Conservation (phyloP, 2,797 vertebrate species). For the Danio albolineatus region DNA sequence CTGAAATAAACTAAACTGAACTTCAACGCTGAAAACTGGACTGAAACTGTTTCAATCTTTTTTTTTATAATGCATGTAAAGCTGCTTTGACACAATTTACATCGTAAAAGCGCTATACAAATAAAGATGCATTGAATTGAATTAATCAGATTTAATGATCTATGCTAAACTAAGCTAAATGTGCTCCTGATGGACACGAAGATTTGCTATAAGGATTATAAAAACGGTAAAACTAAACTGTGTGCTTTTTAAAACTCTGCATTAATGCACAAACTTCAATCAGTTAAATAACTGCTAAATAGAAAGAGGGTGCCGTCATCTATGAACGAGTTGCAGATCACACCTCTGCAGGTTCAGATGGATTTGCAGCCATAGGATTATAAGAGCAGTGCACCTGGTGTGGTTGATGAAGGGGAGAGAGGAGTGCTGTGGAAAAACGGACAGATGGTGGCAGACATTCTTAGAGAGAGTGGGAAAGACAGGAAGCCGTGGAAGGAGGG, state of each 20-base stretch:
- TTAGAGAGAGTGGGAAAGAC: constrained; percentile 44
- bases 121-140: no score
- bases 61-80: no score
- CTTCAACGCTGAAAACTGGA: no score
- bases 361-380: constrained; percentile 40
- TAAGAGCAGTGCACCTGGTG: constrained; percentile 49
- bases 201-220: no score
- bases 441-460: constrained; percentile 58
- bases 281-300: background rate
- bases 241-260: constrained; percentile 28
- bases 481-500: constrained; percentile 39
- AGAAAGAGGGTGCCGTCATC: constrained; percentile 16
- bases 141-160: no score
- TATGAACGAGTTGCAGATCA: constrained; percentile 2
- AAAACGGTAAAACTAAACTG: no score
- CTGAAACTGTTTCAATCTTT: no score
- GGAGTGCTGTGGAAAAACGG: constrained; percentile 48
- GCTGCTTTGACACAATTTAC: no score
- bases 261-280: constrained; percentile 9
- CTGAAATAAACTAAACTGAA: no score
- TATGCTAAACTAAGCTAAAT: no score
- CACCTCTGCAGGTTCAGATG: constrained; percentile 19
- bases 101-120: no score
- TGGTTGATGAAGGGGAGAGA: constrained; percentile 34
- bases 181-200: no score